phyloP scores from a whole-genome alignment of 35 echinoderm and acorn worm species.

The Holothuria glaberrima region DNA sequence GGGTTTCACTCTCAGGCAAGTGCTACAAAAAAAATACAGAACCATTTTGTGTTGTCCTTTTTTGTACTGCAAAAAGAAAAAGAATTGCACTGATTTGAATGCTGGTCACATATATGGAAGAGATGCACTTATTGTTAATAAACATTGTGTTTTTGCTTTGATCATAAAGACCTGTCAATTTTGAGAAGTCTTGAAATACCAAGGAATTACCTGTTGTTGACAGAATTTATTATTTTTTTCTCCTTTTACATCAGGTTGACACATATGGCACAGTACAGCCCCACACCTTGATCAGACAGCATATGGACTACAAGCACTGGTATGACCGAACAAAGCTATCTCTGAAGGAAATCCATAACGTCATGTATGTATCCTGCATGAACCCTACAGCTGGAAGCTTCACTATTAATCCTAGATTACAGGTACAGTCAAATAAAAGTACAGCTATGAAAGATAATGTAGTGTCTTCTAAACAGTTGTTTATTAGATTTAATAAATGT shows the following conservation, averaged over 20 bases:
- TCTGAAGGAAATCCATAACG: slow-evolving; percentile 97
- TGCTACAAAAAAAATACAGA: too few relatives aligned
- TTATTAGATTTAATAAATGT: neutral
- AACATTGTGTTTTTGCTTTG: too few relatives aligned
- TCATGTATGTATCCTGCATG: slow-evolving; percentile 99
- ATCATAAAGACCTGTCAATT: too few relatives aligned
- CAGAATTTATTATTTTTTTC: neutral
- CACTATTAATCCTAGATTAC: slow-evolving; percentile 92
- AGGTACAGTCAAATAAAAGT: slow-evolving; percentile 37
- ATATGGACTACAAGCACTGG: slow-evolving; percentile 99
- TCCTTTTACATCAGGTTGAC: slow-evolving; percentile 64
- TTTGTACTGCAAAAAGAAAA: too few relatives aligned
- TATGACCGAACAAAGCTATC: slow-evolving; percentile 89
- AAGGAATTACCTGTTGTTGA: neutral
- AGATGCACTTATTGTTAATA: too few relatives aligned
- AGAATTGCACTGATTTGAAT: too few relatives aligned
- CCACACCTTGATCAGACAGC: slow-evolving; percentile 94
- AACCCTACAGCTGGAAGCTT: slow-evolving; percentile 98
- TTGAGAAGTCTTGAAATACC: neutral
- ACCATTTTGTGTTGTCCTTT: too few relatives aligned
- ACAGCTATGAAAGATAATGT: neutral
- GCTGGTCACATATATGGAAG: too few relatives aligned
- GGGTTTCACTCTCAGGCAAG: too few relatives aligned
- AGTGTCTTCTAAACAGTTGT: neutral
- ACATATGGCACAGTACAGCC: slow-evolving; percentile 95